Base-by-base conservation (phyloP, 2,888 invertebrate species). In the Seira sanloemensis region DNA sequence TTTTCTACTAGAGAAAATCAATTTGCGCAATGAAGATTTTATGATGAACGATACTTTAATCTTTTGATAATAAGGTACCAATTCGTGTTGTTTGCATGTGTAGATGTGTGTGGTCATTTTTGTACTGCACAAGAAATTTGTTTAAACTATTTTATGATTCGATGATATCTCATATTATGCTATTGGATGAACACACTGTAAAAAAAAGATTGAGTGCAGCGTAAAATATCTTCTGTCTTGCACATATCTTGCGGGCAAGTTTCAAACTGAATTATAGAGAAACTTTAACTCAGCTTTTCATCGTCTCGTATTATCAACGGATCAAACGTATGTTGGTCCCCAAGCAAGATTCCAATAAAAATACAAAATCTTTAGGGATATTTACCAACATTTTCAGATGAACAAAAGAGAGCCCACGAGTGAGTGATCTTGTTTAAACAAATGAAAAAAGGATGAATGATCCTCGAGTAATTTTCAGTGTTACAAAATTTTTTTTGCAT, bases 381-480 rank as follows among this genome's bases (percentile, higher is more conserved):
- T 58, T 58, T 58, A 58, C 58, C 58, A 58, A 58, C 9, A 9
- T 18, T 7, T 37, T 37, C 37, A n/a, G 9, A 18, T 16, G 37
- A 26, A 69, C 26, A 27, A 69, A 78, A 66, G 78, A 23, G 26
- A 68, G 19, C 67, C 66, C 19, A 65, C 26, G 26, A 26, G 62
- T 78, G 68, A 77, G 62, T 78, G 68, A 77, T 37, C 54, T 68
- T 77, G 68, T 78, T 77, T 58, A 71, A 69, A 62, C 69, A 78
- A 69, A 27, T 69, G 37, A 78, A 78, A 69, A 69, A 78, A 58
- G 58, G 58, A 58, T 58, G 58, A 26, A 69, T 27, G 37, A 26
- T 78, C 78, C 69, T 69, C 37, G 69, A 62, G 69, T 71, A 69
- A 78, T 78, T 78, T 78, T 78, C 78, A 58, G 37, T 69, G 69